Percentiles rank a stretch among this genome's conserved stretches.
Evolutionary conservation across 2,888 invertebrate genomes (phyloP).

Genomic region (Allophyes oxyacanthae): DNA sequence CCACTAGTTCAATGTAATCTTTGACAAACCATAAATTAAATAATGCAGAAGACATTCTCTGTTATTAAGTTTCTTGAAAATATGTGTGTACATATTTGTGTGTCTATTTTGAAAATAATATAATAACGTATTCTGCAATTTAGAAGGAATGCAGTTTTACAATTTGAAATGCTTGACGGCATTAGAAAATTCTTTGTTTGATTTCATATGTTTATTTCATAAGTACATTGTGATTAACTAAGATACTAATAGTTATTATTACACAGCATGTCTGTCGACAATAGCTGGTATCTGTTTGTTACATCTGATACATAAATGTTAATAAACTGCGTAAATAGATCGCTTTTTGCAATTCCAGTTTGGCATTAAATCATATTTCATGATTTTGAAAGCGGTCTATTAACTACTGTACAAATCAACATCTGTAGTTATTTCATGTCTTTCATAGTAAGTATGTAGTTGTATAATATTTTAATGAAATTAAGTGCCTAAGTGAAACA

Average conservation of each 20-base stretch:
- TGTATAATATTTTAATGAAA: too few species aligned
- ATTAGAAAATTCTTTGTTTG: too few species aligned
- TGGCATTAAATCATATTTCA: conserved; percentile 45
- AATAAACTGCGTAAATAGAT: conserved; percentile 46
- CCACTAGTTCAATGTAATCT: too few species aligned
- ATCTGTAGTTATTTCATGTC: conserved; percentile 3
- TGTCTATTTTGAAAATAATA: too few species aligned
- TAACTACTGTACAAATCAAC: conserved; percentile 21
- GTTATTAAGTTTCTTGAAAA: too few species aligned
- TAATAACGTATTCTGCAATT: too few species aligned
- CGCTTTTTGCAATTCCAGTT: conserved; percentile 50
- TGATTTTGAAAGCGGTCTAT: conserved; percentile 45
- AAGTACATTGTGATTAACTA: conserved; percentile 14
- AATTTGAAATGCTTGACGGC: too few species aligned
- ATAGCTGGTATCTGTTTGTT: conserved; percentile 46
- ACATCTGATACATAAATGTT: conserved; percentile 49
- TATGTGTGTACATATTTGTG: too few species aligned
- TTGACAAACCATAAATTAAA: too few species aligned
- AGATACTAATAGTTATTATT: conserved; percentile 12
- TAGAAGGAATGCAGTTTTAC: too few species aligned
- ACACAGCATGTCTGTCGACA: conserved; percentile 35
- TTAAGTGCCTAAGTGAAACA: too few species aligned
- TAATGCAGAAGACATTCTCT: too few species aligned
- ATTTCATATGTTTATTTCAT: conserved; percentile 1
- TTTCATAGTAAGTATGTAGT: neutral